Evolutionary conservation across 2,888 invertebrate species (phyloP).

Genomic region (Neoaliturus tenellus): DNA sequence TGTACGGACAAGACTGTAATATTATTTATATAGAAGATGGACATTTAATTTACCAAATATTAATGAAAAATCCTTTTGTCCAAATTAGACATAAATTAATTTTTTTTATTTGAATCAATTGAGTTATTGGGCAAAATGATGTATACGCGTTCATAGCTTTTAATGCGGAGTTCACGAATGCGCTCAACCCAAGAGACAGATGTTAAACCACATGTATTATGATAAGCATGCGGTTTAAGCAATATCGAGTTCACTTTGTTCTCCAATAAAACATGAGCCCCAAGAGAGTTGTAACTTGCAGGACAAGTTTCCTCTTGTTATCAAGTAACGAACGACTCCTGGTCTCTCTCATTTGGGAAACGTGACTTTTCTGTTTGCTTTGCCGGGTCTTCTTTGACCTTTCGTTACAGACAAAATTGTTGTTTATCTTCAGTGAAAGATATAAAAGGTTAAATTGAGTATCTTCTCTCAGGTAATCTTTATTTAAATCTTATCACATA

Average conservation of each 20-base stretch:
- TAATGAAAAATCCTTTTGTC: too few species aligned
- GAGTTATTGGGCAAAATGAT: neutral
- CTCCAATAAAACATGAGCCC: constrained; percentile 21
- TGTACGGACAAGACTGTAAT: too few species aligned
- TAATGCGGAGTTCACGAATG: neutral
- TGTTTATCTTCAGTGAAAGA: too few species aligned
- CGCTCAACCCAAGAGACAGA: neutral
- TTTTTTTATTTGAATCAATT: too few species aligned
- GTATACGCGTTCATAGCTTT: neutral
- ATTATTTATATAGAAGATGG: too few species aligned
- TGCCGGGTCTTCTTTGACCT: neutral
- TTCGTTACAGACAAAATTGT: neutral
- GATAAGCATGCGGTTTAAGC: constrained; percentile 5
- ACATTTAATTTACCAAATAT: too few species aligned
- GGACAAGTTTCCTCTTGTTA: constrained; percentile 26
- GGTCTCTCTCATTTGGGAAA: constrained; percentile 27
- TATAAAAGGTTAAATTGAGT: too few species aligned
- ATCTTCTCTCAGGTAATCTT: too few species aligned
- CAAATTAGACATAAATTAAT: too few species aligned
- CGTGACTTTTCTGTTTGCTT: constrained; percentile 16
- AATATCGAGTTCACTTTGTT: constrained; percentile 25
- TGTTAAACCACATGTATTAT: neutral
- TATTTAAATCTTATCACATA: too few species aligned
- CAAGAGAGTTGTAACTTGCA: neutral
- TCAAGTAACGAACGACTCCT: constrained; percentile 24